A percentile compares a stretch with the other conserved stretches of the same genome.
Evolutionary conservation across 2,113 vertebrate species (phyloP).

Genomic region (Bubalus kerabau): DNA sequence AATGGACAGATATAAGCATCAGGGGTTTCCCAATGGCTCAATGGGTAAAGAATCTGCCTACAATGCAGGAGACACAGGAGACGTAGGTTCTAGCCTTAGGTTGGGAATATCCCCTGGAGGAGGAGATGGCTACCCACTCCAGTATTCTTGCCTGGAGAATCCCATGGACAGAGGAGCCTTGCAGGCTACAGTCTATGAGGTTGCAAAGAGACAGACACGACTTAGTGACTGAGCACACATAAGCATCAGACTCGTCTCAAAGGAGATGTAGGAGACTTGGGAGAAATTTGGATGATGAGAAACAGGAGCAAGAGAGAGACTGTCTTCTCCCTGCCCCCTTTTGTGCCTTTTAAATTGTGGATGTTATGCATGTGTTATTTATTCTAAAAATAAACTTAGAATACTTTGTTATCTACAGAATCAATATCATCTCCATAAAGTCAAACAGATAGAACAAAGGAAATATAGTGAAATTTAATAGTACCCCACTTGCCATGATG

Average conservation of each 20-base stretch:
- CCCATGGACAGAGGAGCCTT: background rate
- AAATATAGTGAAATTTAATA: background rate
- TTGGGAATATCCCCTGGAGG: background rate
- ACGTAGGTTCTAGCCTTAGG: background rate
- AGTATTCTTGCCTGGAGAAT: background rate
- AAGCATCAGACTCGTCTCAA: background rate
- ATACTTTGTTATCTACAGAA: background rate
- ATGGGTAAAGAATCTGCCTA: background rate
- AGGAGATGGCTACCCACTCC: background rate
- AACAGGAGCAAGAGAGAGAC: background rate
- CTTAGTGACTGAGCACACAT: background rate
- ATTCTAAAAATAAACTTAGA: background rate
- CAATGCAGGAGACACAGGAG: background rate
- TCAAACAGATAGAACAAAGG: background rate
- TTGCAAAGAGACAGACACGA: background rate
- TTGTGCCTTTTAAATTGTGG: background rate
- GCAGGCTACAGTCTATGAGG: background rate
- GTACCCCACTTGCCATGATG: background rate
- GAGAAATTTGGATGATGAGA: background rate
- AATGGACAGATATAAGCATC: background rate
- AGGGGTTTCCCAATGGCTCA: background rate
- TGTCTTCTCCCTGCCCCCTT: background rate
- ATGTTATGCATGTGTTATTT: background rate
- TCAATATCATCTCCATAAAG: background rate
- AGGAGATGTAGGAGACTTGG: background rate